Evolutionary conservation across 2,797 vertebrate species (phyloP), one percentile per base, ranked within the genome.

Genomic region (Harpagifer antarcticus): DNA sequence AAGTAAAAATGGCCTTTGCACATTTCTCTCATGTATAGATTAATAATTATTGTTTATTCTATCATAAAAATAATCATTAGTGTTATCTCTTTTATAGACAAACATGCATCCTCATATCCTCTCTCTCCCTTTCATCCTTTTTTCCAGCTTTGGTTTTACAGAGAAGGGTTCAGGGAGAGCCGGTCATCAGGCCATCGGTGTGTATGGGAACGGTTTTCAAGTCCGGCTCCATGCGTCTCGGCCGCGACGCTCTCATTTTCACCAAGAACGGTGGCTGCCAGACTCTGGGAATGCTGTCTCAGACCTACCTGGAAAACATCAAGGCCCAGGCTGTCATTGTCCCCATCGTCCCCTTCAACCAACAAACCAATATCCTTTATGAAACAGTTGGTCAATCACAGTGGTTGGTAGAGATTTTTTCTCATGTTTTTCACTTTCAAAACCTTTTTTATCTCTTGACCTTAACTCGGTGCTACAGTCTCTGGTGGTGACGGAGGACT

Each of bases 181-280:
- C 77, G 84, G 72, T 65, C 93, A 93, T 47, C 90, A 87, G 61
- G 93, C 95, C 68, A 94, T 96, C 11, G 96, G 95, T 0, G 89
- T 96, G 52, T 96, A 95, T 11, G 96, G 96, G 11, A 97, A 96
- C 27, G 96, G 96, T 45, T 97, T n/a, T 97, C 89, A 96, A 96
- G 85, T 96, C 95, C 1, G 95, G 96, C 68, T 96, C 95, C 68
- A 96, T 96, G 96, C 90, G 94, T 0, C 91, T 96, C 70, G 95
- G 96, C 43, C 95, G 95, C 2, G 96, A 96, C 1, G 95, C 93
- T 8, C 91, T 96, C 59, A 95, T 96, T 91, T 97, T 97, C 86
- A 96, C 95, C 71, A 97, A 96, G 91, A 96, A 96, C 3, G 96
- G 96, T 0, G 92, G 93, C 77, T 95, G 94, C 78, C 94, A 95